Evolutionary conservation across 2,113 vertebrate genomes (phyloP), one percentile per base, ranked within the genome.

Genomic region (Calyptomena viridis): DNA sequence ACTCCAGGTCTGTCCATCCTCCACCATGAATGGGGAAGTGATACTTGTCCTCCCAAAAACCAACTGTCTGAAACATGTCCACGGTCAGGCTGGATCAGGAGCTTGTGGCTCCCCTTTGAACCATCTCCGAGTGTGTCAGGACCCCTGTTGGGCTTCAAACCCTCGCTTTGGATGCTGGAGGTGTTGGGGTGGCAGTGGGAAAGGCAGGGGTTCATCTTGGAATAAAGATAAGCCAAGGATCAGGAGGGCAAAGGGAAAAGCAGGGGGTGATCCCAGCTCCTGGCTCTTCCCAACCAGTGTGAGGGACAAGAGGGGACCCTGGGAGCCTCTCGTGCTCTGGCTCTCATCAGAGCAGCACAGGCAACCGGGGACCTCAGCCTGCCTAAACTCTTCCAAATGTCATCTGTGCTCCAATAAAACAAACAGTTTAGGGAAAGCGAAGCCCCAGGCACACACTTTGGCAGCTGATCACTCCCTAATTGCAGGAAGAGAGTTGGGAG

Each of bases 331-430:
- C 3, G 17, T 33, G 90, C 79, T 77, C 82, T 88, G 88, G 85
- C 90, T 90, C 88, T 46, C 88, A 18, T 74, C 84, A 55, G 90
- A 77, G 52, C 90, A 67, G 62, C 49, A 5, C 13, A 74, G 90
- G 83, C 74, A 23, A 23, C 17, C 13, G 69, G 77, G 84, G 84
- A 85, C 74, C 74, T 78, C 93, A 82, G 94, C 58, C 80, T 82
- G 84, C 93, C 79, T 93, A 83, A 95, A 83, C 87, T 71, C 91
- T 97, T 93, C 96, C 94, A 93, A 95, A 95, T 83, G 94, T 85
- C 50, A 76, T 69, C 95, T 76, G 71, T 66, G 84, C 85, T 93
- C 93, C 75, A 76, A 42, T 30, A 94, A 95, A 95, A 95, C 91
- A 93, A 93, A 95, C 94, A 95, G 83, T 62, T 85, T 73, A 80